Conservation (phyloP, 1,140 invertebrate genomes). For the Antheraea mylitta region DNA sequence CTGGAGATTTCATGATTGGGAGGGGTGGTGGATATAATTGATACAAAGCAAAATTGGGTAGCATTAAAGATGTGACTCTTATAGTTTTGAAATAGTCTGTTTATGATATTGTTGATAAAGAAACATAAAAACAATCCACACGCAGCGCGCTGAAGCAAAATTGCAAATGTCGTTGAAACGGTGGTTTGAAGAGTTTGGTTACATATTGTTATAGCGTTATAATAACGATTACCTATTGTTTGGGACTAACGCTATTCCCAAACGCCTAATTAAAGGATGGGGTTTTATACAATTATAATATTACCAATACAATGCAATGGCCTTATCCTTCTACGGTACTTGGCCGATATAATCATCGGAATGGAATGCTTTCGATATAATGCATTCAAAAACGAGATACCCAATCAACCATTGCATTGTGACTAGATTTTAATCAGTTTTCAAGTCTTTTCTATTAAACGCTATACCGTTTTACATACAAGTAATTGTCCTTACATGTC, state of each 20-base stretch:
- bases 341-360: no score
- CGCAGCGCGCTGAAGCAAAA: not conserved
- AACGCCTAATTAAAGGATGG: constrained; percentile 32
- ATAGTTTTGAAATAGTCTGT: no score
- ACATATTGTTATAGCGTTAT: constrained; percentile 20
- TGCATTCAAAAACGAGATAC: not conserved
- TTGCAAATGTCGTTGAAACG: not conserved
- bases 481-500: constrained; percentile 35
- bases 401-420: constrained; percentile 25
- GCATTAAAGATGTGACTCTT: no score
- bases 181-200: not conserved
- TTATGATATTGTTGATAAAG: no score
- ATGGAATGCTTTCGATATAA: no score
- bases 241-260: constrained; percentile 31
- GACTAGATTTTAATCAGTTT: constrained; percentile 45
- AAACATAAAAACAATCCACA: not conserved
- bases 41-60: no score
- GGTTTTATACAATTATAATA: not conserved
- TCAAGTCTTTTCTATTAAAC: constrained; percentile 35
- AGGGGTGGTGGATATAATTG: no score
- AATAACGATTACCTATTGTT: constrained; percentile 20
- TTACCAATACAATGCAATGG: constrained; percentile 23
- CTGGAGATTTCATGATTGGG: no score
- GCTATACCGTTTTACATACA: constrained; percentile 50
- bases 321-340: not conserved